A percentile compares a stretch with the other conserved stretches of the same genome.
phyloP scores from a whole-genome alignment of 1,140 invertebrate species.

The Aphelinus certus region DNA sequence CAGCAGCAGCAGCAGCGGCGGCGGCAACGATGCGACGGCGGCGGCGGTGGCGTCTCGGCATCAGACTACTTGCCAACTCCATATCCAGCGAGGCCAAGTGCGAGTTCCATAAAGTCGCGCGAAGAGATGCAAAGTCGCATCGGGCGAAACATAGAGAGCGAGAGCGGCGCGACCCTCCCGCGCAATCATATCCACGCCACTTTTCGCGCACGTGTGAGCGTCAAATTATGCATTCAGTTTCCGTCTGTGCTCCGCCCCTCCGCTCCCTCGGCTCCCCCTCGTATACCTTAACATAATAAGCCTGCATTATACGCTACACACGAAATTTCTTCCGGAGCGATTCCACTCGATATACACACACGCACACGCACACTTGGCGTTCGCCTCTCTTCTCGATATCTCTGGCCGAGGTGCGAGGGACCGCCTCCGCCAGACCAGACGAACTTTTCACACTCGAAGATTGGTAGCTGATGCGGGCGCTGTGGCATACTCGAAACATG shows the following conservation, averaged over 20 bases:
- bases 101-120: not conserved
- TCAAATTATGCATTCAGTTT: constrained; percentile 55
- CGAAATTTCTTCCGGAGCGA: constrained; percentile 52
- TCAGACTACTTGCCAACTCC: not conserved
- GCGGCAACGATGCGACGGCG: constrained; percentile 17
- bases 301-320: constrained; percentile 59
- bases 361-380: not conserved
- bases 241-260: constrained; percentile 1
- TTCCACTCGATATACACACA: too few relatives aligned
- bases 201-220: constrained; percentile 39
- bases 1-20: constrained; percentile 20
- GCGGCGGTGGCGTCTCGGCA: not conserved
- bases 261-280: constrained; percentile 39
- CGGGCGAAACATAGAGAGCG: constrained; percentile 31
- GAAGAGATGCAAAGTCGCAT: constrained; percentile 30
- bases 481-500: too few relatives aligned
- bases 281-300: constrained; percentile 64
- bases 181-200: constrained; percentile 36
- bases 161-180: not conserved
- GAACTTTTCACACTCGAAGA: too few relatives aligned
- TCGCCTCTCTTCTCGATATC: constrained; percentile 4
- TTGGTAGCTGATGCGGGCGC: too few relatives aligned
- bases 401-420: not conserved
- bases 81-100: constrained; percentile 7
- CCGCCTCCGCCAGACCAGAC: not conserved